Conservation (phyloP, 2,888 invertebrate species). For the Netelia inedita region DNA sequence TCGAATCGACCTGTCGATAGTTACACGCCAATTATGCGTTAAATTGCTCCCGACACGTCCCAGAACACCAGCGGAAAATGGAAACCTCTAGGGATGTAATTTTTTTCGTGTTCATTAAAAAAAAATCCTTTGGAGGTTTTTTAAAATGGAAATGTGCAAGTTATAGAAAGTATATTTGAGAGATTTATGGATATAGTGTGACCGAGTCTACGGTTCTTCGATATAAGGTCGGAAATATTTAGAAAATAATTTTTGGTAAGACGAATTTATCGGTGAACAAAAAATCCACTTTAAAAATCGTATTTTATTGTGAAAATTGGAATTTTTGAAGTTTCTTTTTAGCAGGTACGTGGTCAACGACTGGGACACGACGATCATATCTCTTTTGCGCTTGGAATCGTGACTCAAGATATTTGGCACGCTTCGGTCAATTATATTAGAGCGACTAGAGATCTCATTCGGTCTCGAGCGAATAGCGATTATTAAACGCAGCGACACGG, state of each 20-base stretch:
- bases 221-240: neutral
- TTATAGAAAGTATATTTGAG: too few relatives aligned
- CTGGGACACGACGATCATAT: neutral
- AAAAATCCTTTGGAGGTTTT: neutral
- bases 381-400: neutral
- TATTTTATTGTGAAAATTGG: neutral
- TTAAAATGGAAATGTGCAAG: neutral
- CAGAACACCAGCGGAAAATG: constrained; percentile 64
- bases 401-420: constrained; percentile 55
- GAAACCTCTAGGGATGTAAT: neutral
- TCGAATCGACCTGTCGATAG: constrained; percentile 62
- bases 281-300: neutral
- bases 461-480: constrained; percentile 67
- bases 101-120: constrained; percentile 37
- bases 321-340: neutral
- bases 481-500: constrained; percentile 77
- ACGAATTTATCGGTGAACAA: neutral
- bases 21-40: constrained; percentile 74
- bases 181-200: too few relatives aligned
- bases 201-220: too few relatives aligned
- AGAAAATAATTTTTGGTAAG: neutral
- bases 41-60: constrained; percentile 73
- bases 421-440: constrained; percentile 38
- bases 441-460: constrained; percentile 26
- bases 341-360: neutral